Evolutionary conservation across 2,113 vertebrate species (phyloP).

Genomic region (Rhabdomys dilectus): DNA sequence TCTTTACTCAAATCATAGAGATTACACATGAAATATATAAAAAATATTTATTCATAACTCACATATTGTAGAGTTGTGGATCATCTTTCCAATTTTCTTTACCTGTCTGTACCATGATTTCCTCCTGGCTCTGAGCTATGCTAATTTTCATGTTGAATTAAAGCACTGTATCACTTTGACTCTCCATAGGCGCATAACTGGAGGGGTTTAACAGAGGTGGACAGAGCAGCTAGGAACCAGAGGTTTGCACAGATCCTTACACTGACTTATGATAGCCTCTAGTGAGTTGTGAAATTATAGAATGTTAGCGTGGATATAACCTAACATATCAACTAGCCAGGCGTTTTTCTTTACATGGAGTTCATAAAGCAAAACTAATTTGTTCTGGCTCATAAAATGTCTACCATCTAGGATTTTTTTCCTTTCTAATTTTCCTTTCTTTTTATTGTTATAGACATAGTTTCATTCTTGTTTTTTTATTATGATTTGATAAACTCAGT

Average conservation of each 20-base stretch:
- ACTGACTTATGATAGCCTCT: slow-evolving; percentile 60
- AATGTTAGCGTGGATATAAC: neutral
- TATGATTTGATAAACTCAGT: slow-evolving; percentile 1
- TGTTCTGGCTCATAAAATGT: slow-evolving; percentile 21
- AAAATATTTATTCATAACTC: slow-evolving; percentile 59
- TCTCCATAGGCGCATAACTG: slow-evolving; percentile 59
- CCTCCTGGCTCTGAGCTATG: slow-evolving; percentile 55
- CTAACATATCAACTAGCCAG: slow-evolving; percentile 8
- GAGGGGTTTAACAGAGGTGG: slow-evolving; percentile 33
- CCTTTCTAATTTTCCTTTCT: neutral
- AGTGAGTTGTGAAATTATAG: slow-evolving; percentile 72
- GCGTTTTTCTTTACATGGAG: slow-evolving; percentile 23
- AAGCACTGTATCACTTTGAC: slow-evolving; percentile 76
- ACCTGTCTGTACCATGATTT: slow-evolving; percentile 78
- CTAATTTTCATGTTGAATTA: slow-evolving; percentile 78
- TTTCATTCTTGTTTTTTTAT: neutral
- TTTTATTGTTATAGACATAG: slow-evolving; percentile 25
- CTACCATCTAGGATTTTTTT: neutral
- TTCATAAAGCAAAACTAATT: slow-evolving; percentile 16
- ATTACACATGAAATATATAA: slow-evolving; percentile 36
- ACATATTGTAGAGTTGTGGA: slow-evolving; percentile 61
- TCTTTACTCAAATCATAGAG: slow-evolving; percentile 50
- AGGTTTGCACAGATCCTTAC: neutral
- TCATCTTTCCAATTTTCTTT: slow-evolving; percentile 81
- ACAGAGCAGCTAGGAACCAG: neutral